Evolutionary conservation across 2,888 invertebrate species (phyloP), one percentile per base, ranked within the genome.

Genomic region (Drosophila greeni): DNA sequence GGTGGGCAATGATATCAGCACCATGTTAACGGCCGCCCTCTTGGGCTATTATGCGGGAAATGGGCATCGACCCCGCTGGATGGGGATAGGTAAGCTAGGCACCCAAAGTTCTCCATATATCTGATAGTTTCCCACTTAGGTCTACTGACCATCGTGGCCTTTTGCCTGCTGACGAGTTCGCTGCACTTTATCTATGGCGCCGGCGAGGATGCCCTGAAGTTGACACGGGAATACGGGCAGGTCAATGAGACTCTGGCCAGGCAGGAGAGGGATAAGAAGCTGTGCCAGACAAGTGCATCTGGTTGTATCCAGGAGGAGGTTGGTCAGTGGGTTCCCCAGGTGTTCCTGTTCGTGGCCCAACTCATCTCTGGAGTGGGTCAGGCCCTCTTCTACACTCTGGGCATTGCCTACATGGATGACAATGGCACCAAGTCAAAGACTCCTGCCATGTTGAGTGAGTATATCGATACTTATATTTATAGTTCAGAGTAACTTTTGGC

Each of bases 1-100:
- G 57, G 92, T 93, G 48, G 94, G 94, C 12, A 94, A 94, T 85
- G 94, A 94, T 86, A 91, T 94, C 72, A 93, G 93, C 75, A 92
- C 92, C 85, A 88, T 94, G 68, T 88, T 93, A 57, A 91, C 92
- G 37, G 92, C 93, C 1, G 90, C 92, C 31, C 88, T 92, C 40
- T 87, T 94, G 53, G 92, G 92, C 48, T 93, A 94, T 84, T 93
- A 93, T 85, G 93, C 92, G 31, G 92, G 92, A 52, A 90, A 91
- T 77, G 92, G 92, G 34, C 93, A 94, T 87, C 90, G 94, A 67
- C 94, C 94, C 5, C 88, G 93, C 82, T 94, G 93, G 93, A 92
- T 94, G 84, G 92, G 92, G 1, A 88, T 92, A 61, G 89, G 89
- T 88, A 75, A 65, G 51, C 11, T 6, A 14, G 6, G 5, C 12